Base-by-base conservation (phyloP, 2,888 invertebrate genomes). In the Leptura quadrifasciata region DNA sequence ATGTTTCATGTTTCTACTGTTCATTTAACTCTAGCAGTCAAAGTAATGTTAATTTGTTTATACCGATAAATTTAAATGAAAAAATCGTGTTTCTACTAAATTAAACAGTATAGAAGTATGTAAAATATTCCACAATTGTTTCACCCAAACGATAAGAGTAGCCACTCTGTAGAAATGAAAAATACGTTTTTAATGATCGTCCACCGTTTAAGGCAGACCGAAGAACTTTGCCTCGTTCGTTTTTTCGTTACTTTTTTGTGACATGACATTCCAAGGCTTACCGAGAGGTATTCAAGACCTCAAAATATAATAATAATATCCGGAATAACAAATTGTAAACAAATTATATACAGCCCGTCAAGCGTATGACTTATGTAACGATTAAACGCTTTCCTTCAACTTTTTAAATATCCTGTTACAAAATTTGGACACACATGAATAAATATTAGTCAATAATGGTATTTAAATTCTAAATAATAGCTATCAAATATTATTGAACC, bases 301-400 rank as follows among this genome's bases (percentile, higher is more conserved):
- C 57, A 21, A 57, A 57, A 15, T 57, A 39, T 39, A 39, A 39
- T 31, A 31, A n/a, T 12, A 15, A 27, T 24, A 24, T 58, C 58
- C 58, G 58, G 58, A 58, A 58, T 27, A 57, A 58, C 58, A 21
- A 58, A 58, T 58, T 58, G 21, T 24, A 58, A 58, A n/a, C 58
- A 21, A 58, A 58, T 58, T n/a, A 21, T n/a, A 18, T 21, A 20
- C 21, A 58, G 24, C 15, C 58, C 21, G 6, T n/a, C 58, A 58
- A n/a, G 58, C 47, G 47, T 47, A 47, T 5, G 27, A 12, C 15
- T 58, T 21, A 24, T 27, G 58, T 24, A n/a, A 21, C 57, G 0
- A n/a, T 58, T 58, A 5, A 58, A 58, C 1, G n/a, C 21, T 27
- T 57, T 24, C 58, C 27, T 21, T 21, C 1, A 15, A 47, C n/a